A percentile compares a stretch with the other conserved stretches of the same genome.
phyloP scores from a whole-genome alignment of 2,888 invertebrate genomes.

The Cheilosia vulpina region DNA sequence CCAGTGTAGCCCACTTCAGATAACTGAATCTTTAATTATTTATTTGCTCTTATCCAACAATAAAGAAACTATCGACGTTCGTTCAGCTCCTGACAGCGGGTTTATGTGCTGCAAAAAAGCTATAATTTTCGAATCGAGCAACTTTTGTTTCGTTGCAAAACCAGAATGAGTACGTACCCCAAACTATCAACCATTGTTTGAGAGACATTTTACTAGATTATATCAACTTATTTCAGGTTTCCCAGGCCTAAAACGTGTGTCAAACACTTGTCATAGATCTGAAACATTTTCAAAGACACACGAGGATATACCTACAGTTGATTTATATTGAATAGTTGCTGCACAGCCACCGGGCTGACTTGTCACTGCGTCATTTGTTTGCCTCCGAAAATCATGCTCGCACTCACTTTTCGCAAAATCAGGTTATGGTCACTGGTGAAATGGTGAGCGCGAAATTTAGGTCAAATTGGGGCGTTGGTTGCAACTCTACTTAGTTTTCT shows the following conservation, averaged over 20 bases:
- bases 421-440: constrained; percentile 69
- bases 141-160: no score
- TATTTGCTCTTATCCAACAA: no score
- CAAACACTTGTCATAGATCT: not conserved
- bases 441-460: constrained; percentile 55
- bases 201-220: not conserved
- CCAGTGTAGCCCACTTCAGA: no score
- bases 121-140: no score
- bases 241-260: not conserved
- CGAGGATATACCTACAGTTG: no score
- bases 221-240: not conserved
- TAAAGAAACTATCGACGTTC: no score
- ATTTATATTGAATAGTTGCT: not conserved
- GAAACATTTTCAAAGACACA: not conserved
- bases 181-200: not conserved
- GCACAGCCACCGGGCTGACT: not conserved
- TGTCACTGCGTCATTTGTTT: constrained; percentile 46
- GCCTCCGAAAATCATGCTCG: not conserved
- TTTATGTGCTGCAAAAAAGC: no score
- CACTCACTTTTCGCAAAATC: constrained; percentile 23
- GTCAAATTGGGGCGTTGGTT: constrained; percentile 74
- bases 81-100: no score
- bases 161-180: no score
- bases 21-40: no score
- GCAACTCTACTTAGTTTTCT: constrained; percentile 45